These are phyloP conservation scores for Notolabrus celidotus DNA, from an alignment of 2,797 vertebrate genomes.

Conservation along the genomic window DNA sequence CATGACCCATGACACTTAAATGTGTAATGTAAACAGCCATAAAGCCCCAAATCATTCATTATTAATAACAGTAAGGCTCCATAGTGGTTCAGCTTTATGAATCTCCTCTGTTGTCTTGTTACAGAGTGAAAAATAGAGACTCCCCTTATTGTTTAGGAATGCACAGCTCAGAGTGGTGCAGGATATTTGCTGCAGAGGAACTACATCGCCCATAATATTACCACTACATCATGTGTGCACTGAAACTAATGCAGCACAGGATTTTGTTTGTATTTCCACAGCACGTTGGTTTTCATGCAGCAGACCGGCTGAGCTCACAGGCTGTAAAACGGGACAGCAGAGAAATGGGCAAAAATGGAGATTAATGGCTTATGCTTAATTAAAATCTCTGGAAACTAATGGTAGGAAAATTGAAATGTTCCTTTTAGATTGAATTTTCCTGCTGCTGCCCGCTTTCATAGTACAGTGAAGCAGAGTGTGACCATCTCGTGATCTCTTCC, in stretches of 20 bases:
- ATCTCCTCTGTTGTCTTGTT: slow-evolving; percentile 11
- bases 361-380: slow-evolving; percentile 81
- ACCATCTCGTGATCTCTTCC: slow-evolving; percentile 64
- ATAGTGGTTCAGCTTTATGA: too few species aligned
- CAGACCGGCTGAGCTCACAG: slow-evolving; percentile 37
- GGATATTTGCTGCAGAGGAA: slow-evolving; percentile 40
- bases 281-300: slow-evolving; percentile 46
- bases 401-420: slow-evolving; percentile 79
- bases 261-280: slow-evolving; percentile 63
- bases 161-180: slow-evolving; percentile 4
- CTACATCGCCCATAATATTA: slow-evolving; percentile 23
- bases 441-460: slow-evolving; percentile 45
- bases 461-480: slow-evolving; percentile 60
- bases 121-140: slow-evolving; percentile 7
- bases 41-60: too few species aligned
- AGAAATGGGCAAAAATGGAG: slow-evolving; percentile 70
- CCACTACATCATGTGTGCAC: slow-evolving; percentile 36
- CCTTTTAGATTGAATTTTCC: slow-evolving; percentile 72
- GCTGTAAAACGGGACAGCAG: slow-evolving; percentile 54
- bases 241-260: slow-evolving; percentile 55
- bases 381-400: slow-evolving; percentile 78
- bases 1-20: too few species aligned
- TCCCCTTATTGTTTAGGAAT: slow-evolving; percentile 3
- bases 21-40: too few species aligned
- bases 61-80: too few species aligned